These are phyloP conservation scores for Atherinosoma microstoma DNA, from an alignment of 2,797 vertebrate species.

Conservation along the genomic window DNA sequence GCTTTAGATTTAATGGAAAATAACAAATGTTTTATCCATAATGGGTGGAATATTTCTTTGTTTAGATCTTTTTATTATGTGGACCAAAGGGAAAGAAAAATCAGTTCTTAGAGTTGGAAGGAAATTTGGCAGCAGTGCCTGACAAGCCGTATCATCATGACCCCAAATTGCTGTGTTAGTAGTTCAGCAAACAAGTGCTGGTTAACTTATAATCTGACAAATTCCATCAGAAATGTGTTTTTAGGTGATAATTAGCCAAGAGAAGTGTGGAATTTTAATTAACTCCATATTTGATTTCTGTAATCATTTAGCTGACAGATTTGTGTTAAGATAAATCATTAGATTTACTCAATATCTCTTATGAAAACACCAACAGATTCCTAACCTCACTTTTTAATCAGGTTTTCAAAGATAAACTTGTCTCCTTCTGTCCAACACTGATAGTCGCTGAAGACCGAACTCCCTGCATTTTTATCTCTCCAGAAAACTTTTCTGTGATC, in stretches of 20 bases:
- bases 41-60: slow-evolving; percentile 25
- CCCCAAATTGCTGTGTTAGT: slow-evolving; percentile 7
- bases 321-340: slow-evolving; percentile 13
- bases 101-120: slow-evolving; percentile 6
- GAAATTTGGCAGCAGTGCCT: slow-evolving; percentile 5
- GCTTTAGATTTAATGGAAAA: slow-evolving; percentile 29
- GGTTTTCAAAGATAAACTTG: slow-evolving; percentile 46
- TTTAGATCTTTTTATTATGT: slow-evolving; percentile 36
- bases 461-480: slow-evolving; percentile 26
- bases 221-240: slow-evolving; percentile 1
- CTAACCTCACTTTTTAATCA: slow-evolving; percentile 32
- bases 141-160: slow-evolving; percentile 10
- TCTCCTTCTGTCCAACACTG: slow-evolving; percentile 26
- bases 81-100: slow-evolving; percentile 15
- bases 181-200: slow-evolving; percentile 14
- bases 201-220: slow-evolving; percentile 18
- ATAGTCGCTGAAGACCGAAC: slow-evolving; percentile 25
- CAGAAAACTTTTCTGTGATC: slow-evolving; percentile 48
- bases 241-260: neutral
- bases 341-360: neutral
- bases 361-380: slow-evolving; percentile 16
- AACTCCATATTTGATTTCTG: slow-evolving; percentile 7
- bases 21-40: slow-evolving; percentile 25
- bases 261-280: slow-evolving; percentile 19
- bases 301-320: slow-evolving; percentile 1